A percentile compares a stretch with the other conserved stretches of the same genome.
Evolutionary conservation across 92 coral and sea anemone genomes (phyloP).

Genomic region (Desmophyllum pertusum): DNA sequence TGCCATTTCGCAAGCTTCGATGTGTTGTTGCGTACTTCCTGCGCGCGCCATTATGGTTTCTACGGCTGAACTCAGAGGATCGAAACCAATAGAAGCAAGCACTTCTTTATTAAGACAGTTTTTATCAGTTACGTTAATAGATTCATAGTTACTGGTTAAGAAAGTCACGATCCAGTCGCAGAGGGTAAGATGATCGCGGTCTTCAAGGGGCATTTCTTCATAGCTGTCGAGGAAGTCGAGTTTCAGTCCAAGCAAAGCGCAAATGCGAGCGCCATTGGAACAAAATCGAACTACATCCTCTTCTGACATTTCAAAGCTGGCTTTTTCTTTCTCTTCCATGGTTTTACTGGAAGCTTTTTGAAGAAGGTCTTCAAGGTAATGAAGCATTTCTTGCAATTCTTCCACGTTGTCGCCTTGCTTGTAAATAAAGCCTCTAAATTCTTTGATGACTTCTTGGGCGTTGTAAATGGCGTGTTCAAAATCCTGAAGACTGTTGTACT

Average conservation of each 20-base stretch:
- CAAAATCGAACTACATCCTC: too few species aligned
- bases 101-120: constrained; percentile 13
- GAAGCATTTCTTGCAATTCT: not conserved
- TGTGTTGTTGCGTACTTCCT: too few species aligned
- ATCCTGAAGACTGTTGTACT: not conserved
- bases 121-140: not conserved
- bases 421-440: not conserved
- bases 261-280: not conserved
- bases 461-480: not conserved
- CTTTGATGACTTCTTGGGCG: not conserved
- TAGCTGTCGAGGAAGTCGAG: constrained; percentile 47
- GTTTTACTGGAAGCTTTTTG: too few species aligned
- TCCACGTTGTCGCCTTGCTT: not conserved
- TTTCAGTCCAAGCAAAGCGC: constrained; percentile 39
- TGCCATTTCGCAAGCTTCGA: too few species aligned
- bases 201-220: constrained; percentile 10
- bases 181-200: constrained; percentile 19
- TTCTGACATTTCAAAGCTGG: too few species aligned
- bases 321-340: too few species aligned
- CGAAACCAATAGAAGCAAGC: constrained; percentile 29
- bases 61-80: too few species aligned
- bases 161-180: constrained; percentile 44
- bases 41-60: too few species aligned
- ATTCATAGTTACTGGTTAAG: too few species aligned
- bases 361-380: not conserved